Evolutionary conservation across 2,113 vertebrate genomes (phyloP).

Genomic region (Casuarius casuarius): DNA sequence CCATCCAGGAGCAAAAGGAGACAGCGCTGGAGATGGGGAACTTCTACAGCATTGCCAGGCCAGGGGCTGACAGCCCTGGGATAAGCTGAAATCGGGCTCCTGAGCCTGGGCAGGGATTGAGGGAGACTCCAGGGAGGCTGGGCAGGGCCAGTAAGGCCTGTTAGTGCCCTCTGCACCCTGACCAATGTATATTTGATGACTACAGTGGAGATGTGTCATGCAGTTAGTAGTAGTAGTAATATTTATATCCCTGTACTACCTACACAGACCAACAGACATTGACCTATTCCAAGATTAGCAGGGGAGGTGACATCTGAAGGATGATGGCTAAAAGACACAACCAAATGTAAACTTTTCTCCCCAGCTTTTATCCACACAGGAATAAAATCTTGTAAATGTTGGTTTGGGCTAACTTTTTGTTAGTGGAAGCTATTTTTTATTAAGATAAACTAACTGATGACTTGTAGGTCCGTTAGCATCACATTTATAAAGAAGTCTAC

Average conservation of each 20-base stretch:
- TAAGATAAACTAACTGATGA: background rate
- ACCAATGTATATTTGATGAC: background rate
- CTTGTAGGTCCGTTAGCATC: background rate
- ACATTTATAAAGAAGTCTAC: background rate
- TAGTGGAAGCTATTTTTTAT: background rate
- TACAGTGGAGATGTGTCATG: background rate
- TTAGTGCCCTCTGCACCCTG: background rate
- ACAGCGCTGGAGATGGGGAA: background rate
- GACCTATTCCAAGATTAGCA: constrained; percentile 2
- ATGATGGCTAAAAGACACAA: background rate
- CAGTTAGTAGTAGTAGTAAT: background rate
- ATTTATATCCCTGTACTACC: constrained; percentile 9
- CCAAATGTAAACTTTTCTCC: background rate
- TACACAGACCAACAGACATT: background rate
- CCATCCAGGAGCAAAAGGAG: background rate
- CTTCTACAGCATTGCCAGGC: background rate
- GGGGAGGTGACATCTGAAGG: background rate
- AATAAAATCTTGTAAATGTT: background rate
- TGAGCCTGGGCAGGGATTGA: background rate
- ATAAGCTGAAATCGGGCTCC: background rate
- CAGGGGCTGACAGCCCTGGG: background rate
- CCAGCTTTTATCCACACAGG: background rate
- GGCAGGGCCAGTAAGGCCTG: background rate
- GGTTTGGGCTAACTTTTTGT: background rate
- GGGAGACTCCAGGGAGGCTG: background rate